Evolutionary conservation across 2,113 vertebrate species (phyloP), one percentile per base, ranked within the genome.

Genomic region (Lichenostomus cassidix): DNA sequence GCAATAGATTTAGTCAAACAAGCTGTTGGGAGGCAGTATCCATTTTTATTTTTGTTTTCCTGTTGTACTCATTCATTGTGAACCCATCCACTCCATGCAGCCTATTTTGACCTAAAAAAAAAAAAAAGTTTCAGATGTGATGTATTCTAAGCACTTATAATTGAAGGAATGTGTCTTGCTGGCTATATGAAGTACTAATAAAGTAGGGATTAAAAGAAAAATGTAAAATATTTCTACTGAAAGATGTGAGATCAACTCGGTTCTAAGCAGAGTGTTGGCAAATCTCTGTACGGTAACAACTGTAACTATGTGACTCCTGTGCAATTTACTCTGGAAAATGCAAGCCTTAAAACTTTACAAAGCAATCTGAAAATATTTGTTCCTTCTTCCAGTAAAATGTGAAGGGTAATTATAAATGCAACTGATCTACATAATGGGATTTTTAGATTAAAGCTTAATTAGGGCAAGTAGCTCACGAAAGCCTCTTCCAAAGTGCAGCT

Each of bases 371-470:
- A 90, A 91, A 81, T 76, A 63, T 50, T 67, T 91, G 31, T 47
- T 47, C 58, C 75, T 76, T 90, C 44, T 67, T 91, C 42, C 56
- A 55, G 20, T n/a, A 33, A 60, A 77, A 81, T 39, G 15, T 25
- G 55, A 86, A 77, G 22, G 31, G 35, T 71, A 75, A 68, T 83
- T 93, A 68, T 64, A 67, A 81, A 88, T 80, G 56, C n/a, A 93
- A 68, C 52, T 92, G 63, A 93, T 92, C 64, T 94, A 42, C 55
- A 37, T 86, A 90, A 94, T 75, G 49, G 28, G 56, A 74, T 95
- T 97, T 93, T 49, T 86, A 96, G 79, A 83, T 78, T 93, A 81
- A 94, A 93, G 33, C n/a, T 79, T 78, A 89, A 94, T 92, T 92
- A 83, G 44, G 47, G 44, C 56, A 67, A 92, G 56, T 86, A 68